Percentiles rank a stretch among this genome's conserved stretches.
Evolutionary conservation across 1,140 invertebrate genomes (phyloP).

Genomic region (Semibalanus balanoides): DNA sequence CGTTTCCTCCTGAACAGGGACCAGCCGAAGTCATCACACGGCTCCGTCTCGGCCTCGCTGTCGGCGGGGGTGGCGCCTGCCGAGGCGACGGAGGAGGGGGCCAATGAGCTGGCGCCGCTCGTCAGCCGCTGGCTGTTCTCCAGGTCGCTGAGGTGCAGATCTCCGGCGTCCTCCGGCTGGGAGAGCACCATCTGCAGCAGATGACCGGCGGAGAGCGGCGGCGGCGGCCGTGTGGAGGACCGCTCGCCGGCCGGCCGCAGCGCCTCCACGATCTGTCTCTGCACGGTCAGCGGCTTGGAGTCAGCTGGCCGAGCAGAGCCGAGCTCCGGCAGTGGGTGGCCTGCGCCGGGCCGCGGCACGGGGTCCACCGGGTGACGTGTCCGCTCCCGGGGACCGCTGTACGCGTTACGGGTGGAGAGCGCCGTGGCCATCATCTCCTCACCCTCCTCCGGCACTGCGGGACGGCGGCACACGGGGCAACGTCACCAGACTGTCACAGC

Average conservation of each 20-base stretch:
- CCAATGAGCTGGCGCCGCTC: neutral
- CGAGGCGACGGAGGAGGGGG: neutral
- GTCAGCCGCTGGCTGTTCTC: conserved; percentile 13
- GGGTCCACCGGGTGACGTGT: neutral
- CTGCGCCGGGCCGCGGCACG: too few species aligned
- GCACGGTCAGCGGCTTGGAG: neutral
- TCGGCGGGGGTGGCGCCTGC: neutral
- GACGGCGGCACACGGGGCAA: neutral
- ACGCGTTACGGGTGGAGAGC: neutral
- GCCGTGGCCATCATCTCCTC: neutral
- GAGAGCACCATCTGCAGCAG: neutral
- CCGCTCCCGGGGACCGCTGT: neutral
- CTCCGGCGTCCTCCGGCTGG: conserved; percentile 1
- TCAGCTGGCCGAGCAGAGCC: too few species aligned
- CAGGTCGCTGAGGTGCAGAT: conserved; percentile 16
- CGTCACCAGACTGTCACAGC: neutral
- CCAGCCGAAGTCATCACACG: neutral
- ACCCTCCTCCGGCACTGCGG: neutral
- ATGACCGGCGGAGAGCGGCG: neutral
- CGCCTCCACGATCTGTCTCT: neutral
- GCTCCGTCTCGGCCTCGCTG: neutral
- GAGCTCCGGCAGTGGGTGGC: neutral
- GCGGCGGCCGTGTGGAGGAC: too few species aligned
- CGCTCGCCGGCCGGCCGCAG: neutral
- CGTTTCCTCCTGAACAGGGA: neutral